Evolutionary conservation across 2,797 vertebrate species (phyloP).

Genomic region (Danio choprae): DNA sequence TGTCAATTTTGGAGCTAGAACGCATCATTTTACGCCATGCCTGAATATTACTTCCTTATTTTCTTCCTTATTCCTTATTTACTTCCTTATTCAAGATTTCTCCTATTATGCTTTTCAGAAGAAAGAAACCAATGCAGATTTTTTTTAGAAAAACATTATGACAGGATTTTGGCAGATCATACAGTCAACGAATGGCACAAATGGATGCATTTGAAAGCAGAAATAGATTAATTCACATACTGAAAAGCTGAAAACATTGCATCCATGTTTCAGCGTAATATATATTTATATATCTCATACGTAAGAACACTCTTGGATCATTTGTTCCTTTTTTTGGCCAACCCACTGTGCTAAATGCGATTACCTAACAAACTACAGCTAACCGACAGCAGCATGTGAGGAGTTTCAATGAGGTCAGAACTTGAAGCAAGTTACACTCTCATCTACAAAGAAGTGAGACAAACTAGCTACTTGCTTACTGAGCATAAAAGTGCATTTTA

Average conservation of each 20-base stretch:
- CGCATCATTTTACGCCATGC: too few species aligned
- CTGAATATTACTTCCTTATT: too few species aligned
- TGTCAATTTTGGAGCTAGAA: background rate
- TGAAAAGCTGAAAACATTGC: background rate
- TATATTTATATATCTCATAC: background rate
- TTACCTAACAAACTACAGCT: slow-evolving; percentile 44
- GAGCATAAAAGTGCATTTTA: slow-evolving; percentile 58
- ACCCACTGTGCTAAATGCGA: slow-evolving; percentile 10
- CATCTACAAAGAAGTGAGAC: slow-evolving; percentile 45
- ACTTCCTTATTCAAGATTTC: background rate
- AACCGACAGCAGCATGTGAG: slow-evolving; percentile 56
- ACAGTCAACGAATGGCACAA: slow-evolving; percentile 2
- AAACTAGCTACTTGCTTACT: slow-evolving; percentile 47
- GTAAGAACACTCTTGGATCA: background rate
- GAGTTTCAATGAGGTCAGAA: slow-evolving; percentile 47
- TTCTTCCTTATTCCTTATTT: background rate
- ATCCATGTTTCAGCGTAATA: slow-evolving; percentile 10
- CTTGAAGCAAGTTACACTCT: slow-evolving; percentile 38
- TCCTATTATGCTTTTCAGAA: background rate
- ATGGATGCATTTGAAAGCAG: slow-evolving; percentile 23
- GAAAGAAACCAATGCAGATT: background rate
- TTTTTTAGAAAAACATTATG: background rate
- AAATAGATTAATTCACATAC: background rate
- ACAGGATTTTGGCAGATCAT: slow-evolving; percentile 2
- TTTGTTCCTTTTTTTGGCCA: slow-evolving; percentile 4